Conservation (phyloP, 2,888 invertebrate species). For the Dione vanillae region DNA sequence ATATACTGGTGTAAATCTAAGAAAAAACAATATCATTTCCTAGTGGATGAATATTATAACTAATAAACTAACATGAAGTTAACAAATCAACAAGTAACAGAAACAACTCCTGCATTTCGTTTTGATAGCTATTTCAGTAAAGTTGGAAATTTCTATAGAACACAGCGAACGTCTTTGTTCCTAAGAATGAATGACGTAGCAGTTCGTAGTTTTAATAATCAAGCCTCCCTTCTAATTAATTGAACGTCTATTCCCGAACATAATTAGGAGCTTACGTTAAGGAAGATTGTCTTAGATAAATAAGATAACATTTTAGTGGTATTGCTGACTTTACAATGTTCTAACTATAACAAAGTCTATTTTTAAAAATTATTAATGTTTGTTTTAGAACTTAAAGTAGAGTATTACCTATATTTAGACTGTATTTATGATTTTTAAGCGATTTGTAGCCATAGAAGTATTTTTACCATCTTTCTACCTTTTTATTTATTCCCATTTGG, state of each 20-base stretch:
- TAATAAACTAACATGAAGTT: slow-evolving; percentile 7
- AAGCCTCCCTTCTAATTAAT: slow-evolving; percentile 40
- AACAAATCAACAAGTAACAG: slow-evolving; percentile 15
- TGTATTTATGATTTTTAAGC: too few species aligned
- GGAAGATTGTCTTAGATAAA: slow-evolving; percentile 14
- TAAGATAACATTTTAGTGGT: neutral
- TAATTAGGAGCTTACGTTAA: slow-evolving; percentile 25
- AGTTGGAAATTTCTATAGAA: slow-evolving; percentile 9
- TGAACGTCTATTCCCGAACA: slow-evolving; percentile 26
- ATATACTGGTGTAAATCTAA: neutral
- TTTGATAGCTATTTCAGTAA: slow-evolving; percentile 9
- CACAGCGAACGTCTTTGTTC: slow-evolving; percentile 32
- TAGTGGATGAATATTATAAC: neutral
- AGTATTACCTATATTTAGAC: too few species aligned
- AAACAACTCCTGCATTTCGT: neutral
- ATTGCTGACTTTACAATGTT: neutral
- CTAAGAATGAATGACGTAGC: slow-evolving; percentile 26
- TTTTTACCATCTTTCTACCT: too few species aligned
- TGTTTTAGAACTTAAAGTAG: too few species aligned
- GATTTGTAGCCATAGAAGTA: too few species aligned
- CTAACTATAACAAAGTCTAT: too few species aligned
- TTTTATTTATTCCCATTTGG: too few species aligned
- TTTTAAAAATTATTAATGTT: too few species aligned
- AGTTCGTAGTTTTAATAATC: slow-evolving; percentile 35
- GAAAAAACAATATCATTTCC: neutral